Evolutionary conservation across 1,140 invertebrate genomes (phyloP).

Genomic region (Drosophila saltans): DNA sequence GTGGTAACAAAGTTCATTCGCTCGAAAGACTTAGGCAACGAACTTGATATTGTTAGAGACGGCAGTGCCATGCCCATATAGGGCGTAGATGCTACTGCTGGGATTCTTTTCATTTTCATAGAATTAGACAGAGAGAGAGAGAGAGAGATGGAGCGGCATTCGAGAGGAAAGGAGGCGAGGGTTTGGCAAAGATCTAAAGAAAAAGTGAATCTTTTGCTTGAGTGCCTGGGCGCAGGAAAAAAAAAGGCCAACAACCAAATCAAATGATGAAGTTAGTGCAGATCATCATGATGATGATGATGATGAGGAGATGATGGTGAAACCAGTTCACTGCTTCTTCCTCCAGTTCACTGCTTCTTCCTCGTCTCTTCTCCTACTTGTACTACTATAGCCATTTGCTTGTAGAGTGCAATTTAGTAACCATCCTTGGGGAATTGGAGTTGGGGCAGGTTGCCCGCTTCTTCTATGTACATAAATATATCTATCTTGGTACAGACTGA

Average conservation of each 20-base stretch:
- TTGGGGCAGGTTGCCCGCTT: constrained; percentile 52
- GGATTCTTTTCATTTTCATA: constrained; percentile 75
- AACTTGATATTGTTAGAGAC: constrained; percentile 48
- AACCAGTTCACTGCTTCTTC: constrained; percentile 50
- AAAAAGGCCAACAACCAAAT: constrained; percentile 30
- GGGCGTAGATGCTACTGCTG: not conserved
- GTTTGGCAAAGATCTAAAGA: constrained; percentile 31
- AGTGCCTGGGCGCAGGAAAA: constrained; percentile 37
- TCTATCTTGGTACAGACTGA: constrained; percentile 40
- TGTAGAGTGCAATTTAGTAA: constrained; percentile 19
- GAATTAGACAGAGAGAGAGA: constrained; percentile 5
- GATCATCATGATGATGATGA: constrained; percentile 22
- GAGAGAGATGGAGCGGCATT: not conserved
- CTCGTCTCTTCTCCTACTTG: constrained; percentile 16
- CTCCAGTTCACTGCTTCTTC: constrained; percentile 42
- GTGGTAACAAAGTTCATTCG: constrained; percentile 18
- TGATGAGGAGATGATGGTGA: constrained; percentile 50
- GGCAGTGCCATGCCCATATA: not conserved
- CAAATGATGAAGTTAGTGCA: constrained; percentile 10
- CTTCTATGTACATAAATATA: not conserved
- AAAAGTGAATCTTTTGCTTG: constrained; percentile 81
- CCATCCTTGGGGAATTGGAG: constrained; percentile 51
- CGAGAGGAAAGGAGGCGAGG: constrained; percentile 14
- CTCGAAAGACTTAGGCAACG: constrained; percentile 82
- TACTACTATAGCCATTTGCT: constrained; percentile 2